phyloP scores from a whole-genome alignment of 2,888 invertebrate genomes.

The Venusia cambrica region DNA sequence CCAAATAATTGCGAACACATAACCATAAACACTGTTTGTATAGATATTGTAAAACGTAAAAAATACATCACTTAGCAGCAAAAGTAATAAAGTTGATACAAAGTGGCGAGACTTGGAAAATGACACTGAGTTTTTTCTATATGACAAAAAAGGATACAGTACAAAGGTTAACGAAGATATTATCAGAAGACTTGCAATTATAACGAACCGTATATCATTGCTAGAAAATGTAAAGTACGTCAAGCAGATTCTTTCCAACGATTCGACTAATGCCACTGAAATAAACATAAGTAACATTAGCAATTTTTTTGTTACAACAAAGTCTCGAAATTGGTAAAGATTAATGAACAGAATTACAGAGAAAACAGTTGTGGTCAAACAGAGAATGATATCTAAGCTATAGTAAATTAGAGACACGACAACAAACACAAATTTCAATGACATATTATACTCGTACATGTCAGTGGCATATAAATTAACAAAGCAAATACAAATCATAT shows the following conservation, averaged over 20 bases:
- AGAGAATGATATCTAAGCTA: too few relatives aligned
- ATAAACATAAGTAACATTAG: background rate
- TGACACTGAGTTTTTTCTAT: background rate
- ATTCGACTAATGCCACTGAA: constrained; percentile 1
- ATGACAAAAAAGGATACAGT: constrained; percentile 3
- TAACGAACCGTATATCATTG: constrained; percentile 1
- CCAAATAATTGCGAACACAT: constrained; percentile 1
- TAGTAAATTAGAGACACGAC: too few relatives aligned
- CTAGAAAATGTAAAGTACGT: background rate
- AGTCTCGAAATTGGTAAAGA: too few relatives aligned
- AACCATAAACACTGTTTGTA: constrained; percentile 7
- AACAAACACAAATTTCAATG: too few relatives aligned
- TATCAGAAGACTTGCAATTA: background rate
- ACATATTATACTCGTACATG: too few relatives aligned
- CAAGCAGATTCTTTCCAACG: background rate
- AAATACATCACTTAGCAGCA: constrained; percentile 7
- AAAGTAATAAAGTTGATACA: constrained; percentile 1
- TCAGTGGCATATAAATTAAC: too few relatives aligned
- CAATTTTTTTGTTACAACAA: too few relatives aligned
- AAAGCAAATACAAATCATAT: too few relatives aligned
- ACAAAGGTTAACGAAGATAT: constrained; percentile 8
- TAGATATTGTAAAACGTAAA: constrained; percentile 12
- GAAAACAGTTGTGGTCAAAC: too few relatives aligned
- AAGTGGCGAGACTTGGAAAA: background rate
- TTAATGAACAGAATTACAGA: too few relatives aligned